These are phyloP conservation scores for Dromaius novaehollandiae DNA, from an alignment of 2,113 vertebrate genomes.

Conservation along the genomic window DNA sequence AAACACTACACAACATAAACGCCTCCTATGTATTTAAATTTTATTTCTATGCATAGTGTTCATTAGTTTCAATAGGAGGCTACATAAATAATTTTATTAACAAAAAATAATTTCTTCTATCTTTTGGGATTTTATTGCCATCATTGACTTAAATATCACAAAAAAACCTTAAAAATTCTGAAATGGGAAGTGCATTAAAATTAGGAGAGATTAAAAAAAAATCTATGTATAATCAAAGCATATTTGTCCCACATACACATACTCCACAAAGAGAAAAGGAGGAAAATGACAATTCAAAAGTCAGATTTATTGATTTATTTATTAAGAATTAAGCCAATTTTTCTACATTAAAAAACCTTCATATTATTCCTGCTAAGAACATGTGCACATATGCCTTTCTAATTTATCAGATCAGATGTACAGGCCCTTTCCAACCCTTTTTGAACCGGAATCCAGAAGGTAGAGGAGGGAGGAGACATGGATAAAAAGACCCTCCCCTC, in stretches of 20 bases:
- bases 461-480: too few relatives aligned
- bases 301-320: background rate
- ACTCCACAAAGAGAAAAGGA: background rate
- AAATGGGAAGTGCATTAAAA: background rate
- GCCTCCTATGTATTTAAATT: background rate
- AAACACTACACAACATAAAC: background rate
- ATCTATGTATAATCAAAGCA: background rate
- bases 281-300: background rate
- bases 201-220: background rate
- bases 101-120: background rate
- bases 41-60: background rate
- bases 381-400: background rate
- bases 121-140: background rate
- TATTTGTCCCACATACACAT: background rate
- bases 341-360: background rate
- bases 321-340: background rate
- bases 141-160: background rate
- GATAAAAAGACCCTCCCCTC: background rate
- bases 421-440: background rate
- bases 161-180: background rate
- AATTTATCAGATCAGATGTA: background rate
- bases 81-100: background rate
- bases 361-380: background rate
- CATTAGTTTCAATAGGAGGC: background rate
- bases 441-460: background rate